Percentiles rank a stretch among this genome's conserved stretches.
Evolutionary conservation across 2,113 vertebrate species (phyloP).

Genomic region (Willisornis vidua): DNA sequence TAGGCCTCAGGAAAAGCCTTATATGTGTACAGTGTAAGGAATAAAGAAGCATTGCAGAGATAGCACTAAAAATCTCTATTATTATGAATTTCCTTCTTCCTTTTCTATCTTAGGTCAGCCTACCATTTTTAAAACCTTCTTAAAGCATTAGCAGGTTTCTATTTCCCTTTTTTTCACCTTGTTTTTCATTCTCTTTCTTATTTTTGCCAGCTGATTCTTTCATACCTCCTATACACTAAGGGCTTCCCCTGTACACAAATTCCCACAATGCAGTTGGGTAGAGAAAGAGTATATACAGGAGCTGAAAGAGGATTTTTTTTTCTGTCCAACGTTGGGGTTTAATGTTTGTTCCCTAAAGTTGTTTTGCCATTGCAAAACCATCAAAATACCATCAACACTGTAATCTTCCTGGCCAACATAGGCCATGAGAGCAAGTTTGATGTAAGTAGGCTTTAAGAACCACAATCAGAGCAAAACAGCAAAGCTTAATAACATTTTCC

Average conservation of each 20-base stretch:
- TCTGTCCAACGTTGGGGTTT: background rate
- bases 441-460: background rate
- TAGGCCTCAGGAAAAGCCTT: background rate
- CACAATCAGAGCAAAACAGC: background rate
- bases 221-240: background rate
- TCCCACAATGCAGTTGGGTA: background rate
- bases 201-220: background rate
- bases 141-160: background rate
- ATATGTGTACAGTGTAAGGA: background rate
- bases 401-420: background rate
- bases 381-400: background rate
- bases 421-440: background rate
- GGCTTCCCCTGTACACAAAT: background rate
- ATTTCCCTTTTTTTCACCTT: fast-evolving
- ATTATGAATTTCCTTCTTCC: background rate
- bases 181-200: fast-evolving
- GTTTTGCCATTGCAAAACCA: background rate
- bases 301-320: background rate
- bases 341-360: background rate
- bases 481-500: background rate
- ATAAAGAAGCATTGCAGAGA: background rate
- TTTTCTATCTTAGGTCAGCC: background rate
- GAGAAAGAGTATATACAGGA: background rate
- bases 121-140: background rate
- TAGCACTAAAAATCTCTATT: background rate